A percentile compares a stretch with the other conserved stretches of the same genome.
phyloP scores from a whole-genome alignment of 2,113 vertebrate genomes.

The Acrocephalus kingi region DNA sequence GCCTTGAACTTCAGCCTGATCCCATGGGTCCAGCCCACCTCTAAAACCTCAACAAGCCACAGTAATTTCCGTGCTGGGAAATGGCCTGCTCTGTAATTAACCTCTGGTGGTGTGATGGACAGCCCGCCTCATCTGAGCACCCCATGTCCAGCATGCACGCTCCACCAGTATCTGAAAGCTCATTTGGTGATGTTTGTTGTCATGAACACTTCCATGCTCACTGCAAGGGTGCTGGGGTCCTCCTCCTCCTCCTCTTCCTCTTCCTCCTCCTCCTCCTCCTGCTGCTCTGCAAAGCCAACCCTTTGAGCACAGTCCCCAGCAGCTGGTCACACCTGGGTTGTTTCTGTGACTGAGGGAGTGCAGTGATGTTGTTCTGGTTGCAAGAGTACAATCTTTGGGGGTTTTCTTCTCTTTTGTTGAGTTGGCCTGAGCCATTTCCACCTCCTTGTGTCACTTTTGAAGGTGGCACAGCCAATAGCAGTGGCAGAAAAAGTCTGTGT shows the following conservation, averaged over 20 bases:
- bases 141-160: fast-evolving
- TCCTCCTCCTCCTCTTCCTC: background rate
- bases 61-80: background rate
- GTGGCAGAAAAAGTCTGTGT: background rate
- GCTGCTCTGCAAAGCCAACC: background rate
- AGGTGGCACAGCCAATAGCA: background rate
- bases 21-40: background rate
- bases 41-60: background rate
- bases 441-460: background rate
- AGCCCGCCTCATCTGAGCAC: fast-evolving
- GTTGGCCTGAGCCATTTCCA: background rate
- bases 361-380: background rate
- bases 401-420: background rate
- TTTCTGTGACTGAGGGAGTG: background rate
- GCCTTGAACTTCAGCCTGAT: background rate
- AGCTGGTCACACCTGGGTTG: fast-evolving
- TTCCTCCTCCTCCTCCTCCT: background rate
- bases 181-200: background rate
- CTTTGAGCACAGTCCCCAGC: fast-evolving
- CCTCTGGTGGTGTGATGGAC: background rate
- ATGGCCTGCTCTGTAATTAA: conserved; percentile 12
- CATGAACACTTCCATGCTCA: background rate
- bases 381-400: background rate
- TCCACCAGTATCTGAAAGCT: background rate
- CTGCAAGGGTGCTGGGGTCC: background rate